Base-by-base conservation (phyloP, 1,140 invertebrate species). In the Bactericera cockerelli region DNA sequence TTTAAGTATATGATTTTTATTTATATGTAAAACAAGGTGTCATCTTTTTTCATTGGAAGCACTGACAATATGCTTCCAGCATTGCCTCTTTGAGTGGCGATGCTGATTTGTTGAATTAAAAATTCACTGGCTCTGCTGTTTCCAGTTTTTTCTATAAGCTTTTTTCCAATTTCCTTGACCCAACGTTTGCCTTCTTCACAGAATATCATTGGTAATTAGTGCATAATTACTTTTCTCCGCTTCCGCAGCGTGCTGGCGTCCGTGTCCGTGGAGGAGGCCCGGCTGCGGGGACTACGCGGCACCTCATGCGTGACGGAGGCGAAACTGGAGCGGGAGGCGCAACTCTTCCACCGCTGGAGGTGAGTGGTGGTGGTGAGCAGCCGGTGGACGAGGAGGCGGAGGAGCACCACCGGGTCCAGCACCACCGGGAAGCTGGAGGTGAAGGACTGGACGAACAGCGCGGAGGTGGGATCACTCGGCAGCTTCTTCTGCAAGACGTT, bases 341-440 rank as follows among this genome's bases (percentile, higher is more conserved):
- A 73, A 55, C 69, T 71, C 61, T 74, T 74, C 73, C 72, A 74
- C 61, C 72, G 64, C 62, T 70, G 67, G 24, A 74, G 67, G 26
- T 64, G 65, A 2, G 74, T 68, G 14, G 72, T 69, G n/a, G 74
- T 75, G n/a, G 71, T 73, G 1, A 76, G 76, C 19, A 82, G 69
- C 53, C 79, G 72, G 66, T 82, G 80, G 53, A 79, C 73, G 21
- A 82, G 69, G 2, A 82, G 70, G 10, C 80, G 69, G 13, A 82
- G 66, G 10, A 82, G 69, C 14, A 82, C 78, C 3, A 81, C 68
- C 0, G 80, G 80, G 64, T 78, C 77, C 26, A 81, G 70, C 14
- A 79, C 67, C 58, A 75, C 70, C 1, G 79, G 77, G 39, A 79
- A 72, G 57, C 72, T 73, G 2, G 72, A 67, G 39, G 76, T 64